Conservation (phyloP, 1,140 invertebrate species). For the Drosophila paulistorum region DNA sequence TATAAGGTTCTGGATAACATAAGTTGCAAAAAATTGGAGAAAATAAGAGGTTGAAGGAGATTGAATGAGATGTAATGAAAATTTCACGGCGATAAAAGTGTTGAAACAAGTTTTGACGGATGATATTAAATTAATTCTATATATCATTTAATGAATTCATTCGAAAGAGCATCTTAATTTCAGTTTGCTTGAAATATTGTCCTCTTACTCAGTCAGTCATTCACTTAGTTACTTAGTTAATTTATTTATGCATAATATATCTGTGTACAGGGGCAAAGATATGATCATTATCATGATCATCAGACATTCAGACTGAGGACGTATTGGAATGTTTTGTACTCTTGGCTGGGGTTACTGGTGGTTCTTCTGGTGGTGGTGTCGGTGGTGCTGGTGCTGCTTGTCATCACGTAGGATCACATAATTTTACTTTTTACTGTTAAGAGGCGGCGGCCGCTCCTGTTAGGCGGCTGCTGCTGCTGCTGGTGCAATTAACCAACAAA, state of each 20-base stretch:
- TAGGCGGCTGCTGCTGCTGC: conserved; percentile 41
- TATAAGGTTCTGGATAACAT: too few relatives aligned
- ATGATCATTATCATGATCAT: conserved; percentile 27
- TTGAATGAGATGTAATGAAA: too few relatives aligned
- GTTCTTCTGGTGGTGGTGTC: conserved; percentile 25
- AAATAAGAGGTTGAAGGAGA: too few relatives aligned
- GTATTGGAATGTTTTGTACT: conserved; percentile 65
- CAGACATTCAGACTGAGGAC: conserved; percentile 36
- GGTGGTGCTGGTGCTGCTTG: conserved; percentile 46
- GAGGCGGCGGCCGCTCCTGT: conserved; percentile 68
- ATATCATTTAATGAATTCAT: too few relatives aligned
- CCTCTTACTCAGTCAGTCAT: not conserved
- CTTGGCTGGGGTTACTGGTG: not conserved
- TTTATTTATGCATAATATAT: conserved; percentile 65
- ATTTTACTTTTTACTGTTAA: conserved; percentile 79
- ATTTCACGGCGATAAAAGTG: too few relatives aligned
- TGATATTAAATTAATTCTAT: too few relatives aligned
- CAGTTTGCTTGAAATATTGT: not conserved
- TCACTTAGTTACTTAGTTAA: conserved; percentile 39
- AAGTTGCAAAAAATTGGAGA: too few relatives aligned
- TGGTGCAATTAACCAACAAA: conserved; percentile 67
- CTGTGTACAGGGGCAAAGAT: conserved; percentile 34
- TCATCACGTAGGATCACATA: conserved; percentile 77
- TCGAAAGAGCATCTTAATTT: conserved; percentile 39
- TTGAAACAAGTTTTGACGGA: too few relatives aligned